These are phyloP conservation scores for Thymelicus sylvestris DNA, from an alignment of 2,888 invertebrate genomes.

Conservation along the genomic window DNA sequence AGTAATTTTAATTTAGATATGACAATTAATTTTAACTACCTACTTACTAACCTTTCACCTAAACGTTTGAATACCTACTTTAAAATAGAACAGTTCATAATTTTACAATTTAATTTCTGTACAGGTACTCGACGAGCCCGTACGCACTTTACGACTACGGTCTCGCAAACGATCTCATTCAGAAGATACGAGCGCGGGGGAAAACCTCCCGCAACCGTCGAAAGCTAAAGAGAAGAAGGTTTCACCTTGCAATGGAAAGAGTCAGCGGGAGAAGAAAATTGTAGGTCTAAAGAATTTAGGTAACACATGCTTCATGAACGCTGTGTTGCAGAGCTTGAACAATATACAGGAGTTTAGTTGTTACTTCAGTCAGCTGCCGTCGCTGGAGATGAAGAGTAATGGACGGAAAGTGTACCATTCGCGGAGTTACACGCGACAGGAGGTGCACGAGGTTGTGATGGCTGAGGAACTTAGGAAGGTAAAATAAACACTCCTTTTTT, in stretches of 20 bases:
- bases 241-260: conserved; percentile 74
- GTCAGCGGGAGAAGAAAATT: conserved; percentile 85
- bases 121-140: conserved; percentile 78
- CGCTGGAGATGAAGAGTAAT: conserved; percentile 86
- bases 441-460: conserved; percentile 88
- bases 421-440: conserved; percentile 86
- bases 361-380: conserved; percentile 91
- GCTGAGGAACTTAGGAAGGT: conserved; percentile 92
- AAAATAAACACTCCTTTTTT: conserved; percentile 10
- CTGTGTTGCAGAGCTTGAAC: conserved; percentile 92
- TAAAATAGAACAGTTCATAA: too few relatives aligned
- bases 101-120: neutral
- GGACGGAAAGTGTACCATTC: conserved; percentile 86
- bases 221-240: conserved; percentile 67
- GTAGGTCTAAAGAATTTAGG: conserved; percentile 92
- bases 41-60: too few relatives aligned
- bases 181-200: conserved; percentile 80
- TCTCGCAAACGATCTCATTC: conserved; percentile 86
- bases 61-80: too few relatives aligned
- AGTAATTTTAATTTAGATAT: too few relatives aligned
- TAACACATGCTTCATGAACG: conserved; percentile 95
- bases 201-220: conserved; percentile 65
- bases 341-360: conserved; percentile 93
- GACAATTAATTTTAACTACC: too few relatives aligned
- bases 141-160: conserved; percentile 84